Evolutionary conservation across 2,888 invertebrate species (phyloP).

Genomic region (Hypselothyrea guttata): DNA sequence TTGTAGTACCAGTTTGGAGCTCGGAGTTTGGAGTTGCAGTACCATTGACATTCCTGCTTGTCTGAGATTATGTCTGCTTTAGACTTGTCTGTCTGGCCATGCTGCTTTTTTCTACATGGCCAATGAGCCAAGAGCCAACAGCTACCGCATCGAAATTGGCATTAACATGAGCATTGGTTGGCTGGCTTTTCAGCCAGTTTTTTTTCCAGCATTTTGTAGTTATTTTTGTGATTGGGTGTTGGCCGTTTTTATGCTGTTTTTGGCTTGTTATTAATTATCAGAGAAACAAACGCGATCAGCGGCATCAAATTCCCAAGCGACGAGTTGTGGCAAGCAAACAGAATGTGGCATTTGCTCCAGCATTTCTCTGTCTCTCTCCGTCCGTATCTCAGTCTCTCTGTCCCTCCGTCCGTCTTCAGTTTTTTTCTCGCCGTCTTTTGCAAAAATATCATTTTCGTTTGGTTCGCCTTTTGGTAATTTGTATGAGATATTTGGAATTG

Average conservation of each 20-base stretch:
- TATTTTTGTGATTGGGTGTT: slow-evolving; percentile 66
- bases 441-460: slow-evolving; percentile 68
- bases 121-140: slow-evolving; percentile 41
- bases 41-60: slow-evolving; percentile 70
- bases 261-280: slow-evolving; percentile 69
- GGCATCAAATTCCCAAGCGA: slow-evolving; percentile 62
- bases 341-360: slow-evolving; percentile 61
- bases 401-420: background rate
- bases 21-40: slow-evolving; percentile 21
- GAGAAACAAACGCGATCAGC: slow-evolving; percentile 33
- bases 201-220: too few species aligned
- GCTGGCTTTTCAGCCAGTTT: slow-evolving; percentile 39
- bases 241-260: slow-evolving; percentile 66
- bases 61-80: slow-evolving; percentile 79
- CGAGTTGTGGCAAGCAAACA: slow-evolving; percentile 49
- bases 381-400: background rate
- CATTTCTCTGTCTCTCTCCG: background rate
- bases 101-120: slow-evolving; percentile 30
- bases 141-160: slow-evolving; percentile 45
- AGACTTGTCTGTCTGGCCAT: slow-evolving; percentile 32
- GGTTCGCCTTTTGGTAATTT: slow-evolving; percentile 66
- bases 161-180: slow-evolving; percentile 68
- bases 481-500: slow-evolving; percentile 73
- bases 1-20: too few species aligned
- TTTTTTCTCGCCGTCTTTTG: slow-evolving; percentile 27